Conservation (phyloP, 2,888 invertebrate genomes). For the Temnothorax unifasciatus region DNA sequence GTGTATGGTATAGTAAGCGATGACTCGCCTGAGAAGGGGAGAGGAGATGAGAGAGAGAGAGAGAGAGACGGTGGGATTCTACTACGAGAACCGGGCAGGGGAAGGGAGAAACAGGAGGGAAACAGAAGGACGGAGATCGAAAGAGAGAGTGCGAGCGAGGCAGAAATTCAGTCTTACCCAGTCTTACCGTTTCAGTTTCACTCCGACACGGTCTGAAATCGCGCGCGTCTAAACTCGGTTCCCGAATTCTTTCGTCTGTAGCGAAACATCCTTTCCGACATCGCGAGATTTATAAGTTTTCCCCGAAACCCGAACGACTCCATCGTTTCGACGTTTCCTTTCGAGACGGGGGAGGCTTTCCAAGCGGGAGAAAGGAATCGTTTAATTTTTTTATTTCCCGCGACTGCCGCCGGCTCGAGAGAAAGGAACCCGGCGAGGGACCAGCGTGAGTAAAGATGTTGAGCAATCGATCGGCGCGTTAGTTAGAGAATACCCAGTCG, state of each 20-base stretch:
- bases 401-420: constrained; percentile 28
- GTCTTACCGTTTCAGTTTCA: constrained; percentile 77
- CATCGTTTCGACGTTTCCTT: background rate
- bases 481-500: background rate
- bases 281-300: background rate
- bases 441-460: constrained; percentile 62
- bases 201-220: constrained; percentile 71
- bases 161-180: constrained; percentile 47
- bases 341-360: constrained; percentile 32
- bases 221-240: constrained; percentile 64
- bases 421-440: constrained; percentile 35
- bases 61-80: constrained; percentile 37
- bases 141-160: constrained; percentile 54
- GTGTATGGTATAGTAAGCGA: constrained; percentile 58
- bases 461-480: constrained; percentile 40
- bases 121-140: constrained; percentile 25
- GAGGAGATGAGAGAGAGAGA: constrained; percentile 40
- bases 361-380: constrained; percentile 36
- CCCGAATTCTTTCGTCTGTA: background rate
- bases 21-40: constrained; percentile 40
- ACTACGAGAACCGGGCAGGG: constrained; percentile 20
- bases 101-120: constrained; percentile 46
- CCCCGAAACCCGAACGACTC: background rate
- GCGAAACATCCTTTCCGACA: background rate
- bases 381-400: constrained; percentile 55